Conservation (phyloP, 2,888 invertebrate species). For the Nomada flava region DNA sequence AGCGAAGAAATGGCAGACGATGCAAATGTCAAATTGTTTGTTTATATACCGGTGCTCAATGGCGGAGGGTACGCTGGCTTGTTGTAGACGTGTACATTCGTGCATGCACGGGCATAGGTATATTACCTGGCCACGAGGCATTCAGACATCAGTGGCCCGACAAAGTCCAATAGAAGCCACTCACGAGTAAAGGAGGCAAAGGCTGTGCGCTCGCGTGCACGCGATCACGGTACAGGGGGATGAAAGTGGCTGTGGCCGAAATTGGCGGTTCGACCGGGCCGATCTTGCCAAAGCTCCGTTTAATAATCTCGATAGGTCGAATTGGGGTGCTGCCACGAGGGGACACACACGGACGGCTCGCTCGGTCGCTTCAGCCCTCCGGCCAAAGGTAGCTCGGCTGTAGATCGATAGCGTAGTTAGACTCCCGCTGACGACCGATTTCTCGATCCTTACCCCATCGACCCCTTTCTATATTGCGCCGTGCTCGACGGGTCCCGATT, state of each 20-base stretch:
- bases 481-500: slow-evolving; percentile 1
- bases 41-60: slow-evolving; percentile 8
- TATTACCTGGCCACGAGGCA: slow-evolving; percentile 51
- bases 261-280: slow-evolving; percentile 66
- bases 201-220: slow-evolving; percentile 2
- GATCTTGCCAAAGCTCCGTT: slow-evolving; percentile 70
- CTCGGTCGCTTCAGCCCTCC: slow-evolving; percentile 47
- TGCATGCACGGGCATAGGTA: slow-evolving; percentile 38
- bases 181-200: slow-evolving; percentile 57
- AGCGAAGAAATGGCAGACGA: slow-evolving; percentile 8
- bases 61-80: not conserved
- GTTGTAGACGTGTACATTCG: slow-evolving; percentile 11
- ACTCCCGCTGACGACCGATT: slow-evolving; percentile 48
- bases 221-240: slow-evolving; percentile 11
- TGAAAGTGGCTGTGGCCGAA: slow-evolving; percentile 63
- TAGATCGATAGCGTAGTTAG: slow-evolving; percentile 62
- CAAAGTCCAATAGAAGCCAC: slow-evolving; percentile 64
- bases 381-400: slow-evolving; percentile 42
- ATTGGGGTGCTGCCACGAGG: slow-evolving; percentile 35
- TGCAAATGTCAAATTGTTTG: slow-evolving; percentile 33
- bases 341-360: slow-evolving; percentile 54
- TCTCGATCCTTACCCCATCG: slow-evolving; percentile 14
- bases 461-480: slow-evolving; percentile 6
- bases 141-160: slow-evolving; percentile 66
- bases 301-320: slow-evolving; percentile 68